Evolutionary conservation across 2,113 vertebrate genomes (phyloP).

Genomic region (Pangasianodon gigas): DNA sequence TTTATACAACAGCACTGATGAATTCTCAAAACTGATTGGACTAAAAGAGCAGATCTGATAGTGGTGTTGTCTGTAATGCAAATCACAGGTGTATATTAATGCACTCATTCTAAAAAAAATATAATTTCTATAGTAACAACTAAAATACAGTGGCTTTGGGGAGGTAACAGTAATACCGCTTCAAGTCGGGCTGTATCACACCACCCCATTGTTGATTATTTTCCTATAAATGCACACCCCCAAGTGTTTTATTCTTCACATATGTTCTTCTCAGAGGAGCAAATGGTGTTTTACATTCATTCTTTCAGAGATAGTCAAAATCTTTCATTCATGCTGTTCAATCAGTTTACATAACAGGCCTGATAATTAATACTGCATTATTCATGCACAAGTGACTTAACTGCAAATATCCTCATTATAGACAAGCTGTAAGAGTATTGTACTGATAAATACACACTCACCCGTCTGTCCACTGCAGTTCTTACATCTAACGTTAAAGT

Average conservation of each 20-base stretch:
- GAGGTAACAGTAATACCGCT: no score
- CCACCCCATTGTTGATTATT: no score
- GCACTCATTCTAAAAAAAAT: not conserved
- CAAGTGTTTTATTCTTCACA: not conserved
- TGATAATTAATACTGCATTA: not conserved
- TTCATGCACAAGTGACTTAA: not conserved
- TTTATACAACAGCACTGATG: not conserved
- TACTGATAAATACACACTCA: slow-evolving; percentile 66
- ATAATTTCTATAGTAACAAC: no score
- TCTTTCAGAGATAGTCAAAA: not conserved
- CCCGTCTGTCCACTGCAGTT: slow-evolving; percentile 87
- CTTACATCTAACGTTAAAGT: slow-evolving; percentile 81
- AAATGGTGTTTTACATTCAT: not conserved
- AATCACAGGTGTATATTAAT: not conserved
- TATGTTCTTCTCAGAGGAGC: not conserved
- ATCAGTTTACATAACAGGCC: not conserved
- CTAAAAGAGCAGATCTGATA: not conserved
- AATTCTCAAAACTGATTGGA: not conserved
- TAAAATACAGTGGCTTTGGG: no score
- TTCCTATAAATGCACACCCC: not conserved
- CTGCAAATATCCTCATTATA: not conserved
- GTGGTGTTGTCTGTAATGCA: not conserved
- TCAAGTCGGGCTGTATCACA: no score
- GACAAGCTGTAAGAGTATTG: not conserved
- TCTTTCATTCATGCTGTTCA: not conserved